Evolutionary conservation across 2,797 vertebrate genomes (phyloP).

Genomic region (Eurystomus glaucurus): DNA sequence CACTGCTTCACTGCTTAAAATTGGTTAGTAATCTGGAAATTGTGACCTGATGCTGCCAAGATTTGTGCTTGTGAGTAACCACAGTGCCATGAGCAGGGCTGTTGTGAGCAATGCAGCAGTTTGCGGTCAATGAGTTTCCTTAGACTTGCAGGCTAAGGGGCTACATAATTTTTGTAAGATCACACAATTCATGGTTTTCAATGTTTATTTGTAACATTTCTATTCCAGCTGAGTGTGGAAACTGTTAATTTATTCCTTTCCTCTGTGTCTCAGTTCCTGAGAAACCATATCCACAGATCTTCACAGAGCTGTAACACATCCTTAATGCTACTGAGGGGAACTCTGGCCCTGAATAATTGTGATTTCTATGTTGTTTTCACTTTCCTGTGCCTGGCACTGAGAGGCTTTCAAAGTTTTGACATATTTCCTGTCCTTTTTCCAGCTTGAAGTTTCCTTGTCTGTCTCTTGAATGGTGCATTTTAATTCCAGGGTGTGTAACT

Average conservation of each 20-base stretch:
- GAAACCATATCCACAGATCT: not conserved
- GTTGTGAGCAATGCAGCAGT: not conserved
- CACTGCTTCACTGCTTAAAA: not conserved
- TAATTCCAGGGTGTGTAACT: not conserved
- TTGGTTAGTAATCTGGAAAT: not conserved
- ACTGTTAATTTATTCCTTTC: constrained; percentile 8
- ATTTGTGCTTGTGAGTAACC: not conserved
- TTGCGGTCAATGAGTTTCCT: not conserved
- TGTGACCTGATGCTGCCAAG: not conserved
- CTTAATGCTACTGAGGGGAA: not conserved
- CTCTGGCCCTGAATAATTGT: constrained; percentile 27
- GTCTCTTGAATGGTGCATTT: not conserved
- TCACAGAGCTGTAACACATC: not conserved
- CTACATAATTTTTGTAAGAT: not conserved
- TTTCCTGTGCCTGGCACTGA: not conserved
- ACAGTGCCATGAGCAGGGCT: not conserved
- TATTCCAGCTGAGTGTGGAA: not conserved
- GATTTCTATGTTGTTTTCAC: constrained; percentile 30
- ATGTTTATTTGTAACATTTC: not conserved
- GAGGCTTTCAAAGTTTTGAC: not conserved
- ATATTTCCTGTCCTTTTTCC: not conserved
- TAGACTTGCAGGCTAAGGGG: not conserved
- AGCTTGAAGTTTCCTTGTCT: not conserved
- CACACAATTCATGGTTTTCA: not conserved
- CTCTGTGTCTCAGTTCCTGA: not conserved